Base-by-base conservation (phyloP, 2,113 vertebrate species). In the Centropus unirufus region DNA sequence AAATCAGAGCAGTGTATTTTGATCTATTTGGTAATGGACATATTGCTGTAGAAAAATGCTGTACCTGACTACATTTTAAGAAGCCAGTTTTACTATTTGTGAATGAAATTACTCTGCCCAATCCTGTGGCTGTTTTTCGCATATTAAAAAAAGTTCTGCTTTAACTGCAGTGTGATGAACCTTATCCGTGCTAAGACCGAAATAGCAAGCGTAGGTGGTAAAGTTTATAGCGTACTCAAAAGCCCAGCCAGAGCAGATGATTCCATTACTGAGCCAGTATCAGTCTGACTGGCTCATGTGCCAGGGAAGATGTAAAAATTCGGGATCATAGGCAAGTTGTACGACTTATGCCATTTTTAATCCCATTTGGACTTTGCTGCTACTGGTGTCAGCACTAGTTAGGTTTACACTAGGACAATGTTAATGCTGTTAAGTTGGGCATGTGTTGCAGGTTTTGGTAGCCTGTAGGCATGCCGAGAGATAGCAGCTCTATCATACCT, bases 401-500 rank as follows among this genome's bases (percentile, higher is more conserved):
- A 14, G 8, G 30, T 26, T 40, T 36, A 39, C 1, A 0, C 13
- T 27, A 27, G 47, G 23, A 20, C 47, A 9, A 40, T 0, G 0
- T 44, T 20, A 36, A 11, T 30, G 22, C 18, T 2, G 1, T 23
- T 9, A 5, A 4, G 17, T 36, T 42, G 18, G 1, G 0, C 39
- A 4, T 2, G 6, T 8, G 22, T 51, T 15, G 6, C 42, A 52
- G 76, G 46, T 49, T 19, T 78, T 11, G 34, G 39, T 32, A 3
- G 6, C 9, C 57, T 18, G 5, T 15, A 26, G 61, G 23, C 3
- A 0, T 8, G 14, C 24, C 14, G 8, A 36, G 40, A 70, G 39
- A 6, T 16, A n/a, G 17, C 1, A 3, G 19, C 49, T 5, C 0
- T 40, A 6, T 19, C 15, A 1, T 0, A 1, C 29, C 46, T 19